A percentile compares a stretch with the other conserved stretches of the same genome.
These are phyloP conservation scores for Alentia gelatinosa DNA, from an alignment of 2,888 invertebrate species.

Conservation along the genomic window DNA sequence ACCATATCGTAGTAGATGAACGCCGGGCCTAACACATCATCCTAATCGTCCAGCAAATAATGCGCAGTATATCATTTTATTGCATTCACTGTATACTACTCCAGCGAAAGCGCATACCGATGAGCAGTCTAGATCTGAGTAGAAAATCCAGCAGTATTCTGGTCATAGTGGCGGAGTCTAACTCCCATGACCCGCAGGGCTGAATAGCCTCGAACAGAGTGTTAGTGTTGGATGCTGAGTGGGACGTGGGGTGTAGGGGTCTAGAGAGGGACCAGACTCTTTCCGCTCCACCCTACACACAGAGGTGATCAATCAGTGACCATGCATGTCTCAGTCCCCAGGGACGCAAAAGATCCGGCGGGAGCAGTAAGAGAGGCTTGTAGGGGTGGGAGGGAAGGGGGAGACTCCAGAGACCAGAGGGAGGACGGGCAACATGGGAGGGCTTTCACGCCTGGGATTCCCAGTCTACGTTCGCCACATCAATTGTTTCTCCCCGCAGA, in stretches of 20 bases:
- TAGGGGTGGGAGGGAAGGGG: not conserved
- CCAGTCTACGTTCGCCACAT: too few relatives aligned
- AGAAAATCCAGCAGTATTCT: too few relatives aligned
- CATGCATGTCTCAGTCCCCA: not conserved
- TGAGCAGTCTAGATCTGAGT: too few relatives aligned
- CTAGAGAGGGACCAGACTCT: not conserved
- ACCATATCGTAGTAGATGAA: too few relatives aligned
- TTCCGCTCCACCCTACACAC: not conserved
- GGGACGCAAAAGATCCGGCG: not conserved
- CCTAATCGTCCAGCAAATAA: too few relatives aligned
- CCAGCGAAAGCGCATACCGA: too few relatives aligned
- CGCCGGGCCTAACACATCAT: too few relatives aligned
- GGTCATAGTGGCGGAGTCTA: too few relatives aligned
- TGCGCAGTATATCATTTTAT: too few relatives aligned
- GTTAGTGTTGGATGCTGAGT: not conserved
- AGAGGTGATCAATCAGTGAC: not conserved
- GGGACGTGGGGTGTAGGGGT: not conserved
- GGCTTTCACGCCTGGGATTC: too few relatives aligned
- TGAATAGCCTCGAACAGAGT: not conserved
- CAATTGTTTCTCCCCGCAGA: not conserved
- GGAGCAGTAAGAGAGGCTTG: not conserved
- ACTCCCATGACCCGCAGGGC: too few relatives aligned
- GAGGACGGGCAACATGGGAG: not conserved
- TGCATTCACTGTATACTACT: too few relatives aligned
- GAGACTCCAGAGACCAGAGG: not conserved